A percentile compares a stretch with the other conserved stretches of the same genome.
Conservation (phyloP, 2,888 invertebrate genomes). For the Drosophila prolongata region DNA sequence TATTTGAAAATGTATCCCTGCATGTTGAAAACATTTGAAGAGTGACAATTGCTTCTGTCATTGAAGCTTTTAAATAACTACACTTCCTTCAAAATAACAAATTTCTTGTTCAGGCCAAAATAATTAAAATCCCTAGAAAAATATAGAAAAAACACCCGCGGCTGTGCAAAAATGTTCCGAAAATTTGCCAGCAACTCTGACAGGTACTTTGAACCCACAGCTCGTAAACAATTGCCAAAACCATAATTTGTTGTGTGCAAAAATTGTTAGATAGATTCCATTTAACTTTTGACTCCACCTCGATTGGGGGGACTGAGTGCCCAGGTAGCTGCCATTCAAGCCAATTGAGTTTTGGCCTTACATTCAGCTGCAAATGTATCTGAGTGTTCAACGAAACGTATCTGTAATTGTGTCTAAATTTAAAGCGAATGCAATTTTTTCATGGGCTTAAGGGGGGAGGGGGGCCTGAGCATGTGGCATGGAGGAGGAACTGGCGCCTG, state of each 20-base stretch:
- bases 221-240: constrained; percentile 62
- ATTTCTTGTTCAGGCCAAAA: constrained; percentile 7
- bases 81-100: not conserved
- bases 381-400: constrained; percentile 26
- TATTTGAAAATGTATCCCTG: too few relatives aligned
- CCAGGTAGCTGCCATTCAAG: constrained; percentile 54
- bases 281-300: constrained; percentile 47
- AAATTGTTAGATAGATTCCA: constrained; percentile 52
- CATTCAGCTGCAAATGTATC: constrained; percentile 36
- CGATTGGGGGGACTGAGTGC: constrained; percentile 3
- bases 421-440: constrained; percentile 59
- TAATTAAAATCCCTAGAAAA: constrained; percentile 29
- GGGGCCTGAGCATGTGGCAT: not conserved
- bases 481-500: constrained; percentile 54
- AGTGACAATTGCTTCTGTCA: too few relatives aligned
- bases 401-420: constrained; percentile 62
- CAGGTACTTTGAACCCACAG: constrained; percentile 60
- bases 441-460: not conserved
- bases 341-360: constrained; percentile 52
- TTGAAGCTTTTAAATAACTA: not conserved
- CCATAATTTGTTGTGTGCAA: constrained; percentile 25
- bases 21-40: too few relatives aligned
- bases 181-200: constrained; percentile 47
- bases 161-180: constrained; percentile 22
- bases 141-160: constrained; percentile 24